Evolutionary conservation across 2,113 vertebrate species (phyloP).

Genomic region (Ranitomeya imitator): DNA sequence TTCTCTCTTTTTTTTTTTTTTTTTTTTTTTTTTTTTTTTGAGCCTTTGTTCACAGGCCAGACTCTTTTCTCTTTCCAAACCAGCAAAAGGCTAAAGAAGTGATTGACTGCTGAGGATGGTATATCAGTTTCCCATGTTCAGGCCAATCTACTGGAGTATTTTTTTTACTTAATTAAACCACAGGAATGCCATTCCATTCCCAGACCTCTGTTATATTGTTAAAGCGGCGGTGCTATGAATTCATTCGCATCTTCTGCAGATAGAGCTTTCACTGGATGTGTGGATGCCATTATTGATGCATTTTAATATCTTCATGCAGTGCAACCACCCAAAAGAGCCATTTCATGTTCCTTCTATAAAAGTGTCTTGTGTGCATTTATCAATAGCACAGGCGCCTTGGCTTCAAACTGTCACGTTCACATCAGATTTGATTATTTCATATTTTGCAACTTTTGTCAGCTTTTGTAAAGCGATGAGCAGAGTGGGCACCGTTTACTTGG

Average conservation of each 20-base stretch:
- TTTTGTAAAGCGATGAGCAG: too few species aligned
- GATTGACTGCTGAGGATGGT: constrained; percentile 52
- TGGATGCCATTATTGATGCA: background rate
- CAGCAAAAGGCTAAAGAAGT: constrained; percentile 43
- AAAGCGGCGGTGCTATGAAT: constrained; percentile 32
- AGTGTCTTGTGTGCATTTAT: background rate
- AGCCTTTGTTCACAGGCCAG: constrained; percentile 46
- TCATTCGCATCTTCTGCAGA: constrained; percentile 9
- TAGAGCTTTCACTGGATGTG: background rate
- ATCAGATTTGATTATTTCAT: too few species aligned
- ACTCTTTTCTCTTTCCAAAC: constrained; percentile 24
- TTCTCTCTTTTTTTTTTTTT: constrained; percentile 7
- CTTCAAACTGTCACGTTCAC: too few species aligned
- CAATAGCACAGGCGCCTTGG: background rate
- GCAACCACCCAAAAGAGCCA: background rate
- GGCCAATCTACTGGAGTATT: background rate
- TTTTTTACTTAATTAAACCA: constrained; percentile 25
- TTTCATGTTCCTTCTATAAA: background rate
- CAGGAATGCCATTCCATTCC: constrained; percentile 51
- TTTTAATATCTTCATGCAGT: background rate
- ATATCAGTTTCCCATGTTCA: constrained; percentile 15
- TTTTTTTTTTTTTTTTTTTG: background rate
- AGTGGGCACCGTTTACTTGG: too few species aligned
- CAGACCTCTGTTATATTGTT: constrained; percentile 45
- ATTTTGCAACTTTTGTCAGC: too few species aligned